phyloP scores from a whole-genome alignment of 2,113 vertebrate genomes.

The Cryptomyrus ogoouensis region DNA sequence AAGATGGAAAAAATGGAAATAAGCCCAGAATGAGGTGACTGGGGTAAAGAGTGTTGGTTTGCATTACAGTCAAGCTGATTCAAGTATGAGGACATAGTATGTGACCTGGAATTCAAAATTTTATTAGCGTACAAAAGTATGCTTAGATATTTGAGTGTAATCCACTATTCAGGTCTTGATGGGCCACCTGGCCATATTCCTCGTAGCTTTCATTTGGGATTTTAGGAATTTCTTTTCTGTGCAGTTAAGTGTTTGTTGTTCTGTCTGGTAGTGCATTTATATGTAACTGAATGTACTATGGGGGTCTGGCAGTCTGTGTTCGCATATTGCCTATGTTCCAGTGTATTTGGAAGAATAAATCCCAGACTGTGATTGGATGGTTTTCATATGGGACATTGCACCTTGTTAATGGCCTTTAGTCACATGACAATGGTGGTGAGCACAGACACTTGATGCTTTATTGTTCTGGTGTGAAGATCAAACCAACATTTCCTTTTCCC shows the following conservation, averaged over 20 bases:
- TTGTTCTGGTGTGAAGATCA: neutral
- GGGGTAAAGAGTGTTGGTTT: constrained; percentile 29
- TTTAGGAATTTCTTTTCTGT: neutral
- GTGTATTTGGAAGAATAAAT: neutral
- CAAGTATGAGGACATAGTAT: constrained; percentile 6
- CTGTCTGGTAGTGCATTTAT: neutral
- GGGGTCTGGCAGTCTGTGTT: neutral
- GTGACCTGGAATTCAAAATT: constrained; percentile 9
- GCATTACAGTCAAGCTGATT: constrained; percentile 35
- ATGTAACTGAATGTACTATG: neutral
- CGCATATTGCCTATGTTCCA: neutral
- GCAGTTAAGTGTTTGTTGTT: neutral
- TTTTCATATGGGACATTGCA: neutral
- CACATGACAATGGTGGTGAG: neutral
- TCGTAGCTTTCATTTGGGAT: neutral
- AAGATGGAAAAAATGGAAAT: constrained; percentile 29
- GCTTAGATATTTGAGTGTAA: neutral
- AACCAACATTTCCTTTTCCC: neutral
- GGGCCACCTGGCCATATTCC: neutral
- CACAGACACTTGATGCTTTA: neutral
- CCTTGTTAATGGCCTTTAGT: neutral
- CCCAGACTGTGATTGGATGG: neutral
- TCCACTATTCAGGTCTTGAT: neutral
- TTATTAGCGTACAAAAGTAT: constrained; percentile 18
- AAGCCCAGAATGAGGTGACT: constrained; percentile 19